Conservation (phyloP, 2,888 invertebrate species). For the Clostera curtula region DNA sequence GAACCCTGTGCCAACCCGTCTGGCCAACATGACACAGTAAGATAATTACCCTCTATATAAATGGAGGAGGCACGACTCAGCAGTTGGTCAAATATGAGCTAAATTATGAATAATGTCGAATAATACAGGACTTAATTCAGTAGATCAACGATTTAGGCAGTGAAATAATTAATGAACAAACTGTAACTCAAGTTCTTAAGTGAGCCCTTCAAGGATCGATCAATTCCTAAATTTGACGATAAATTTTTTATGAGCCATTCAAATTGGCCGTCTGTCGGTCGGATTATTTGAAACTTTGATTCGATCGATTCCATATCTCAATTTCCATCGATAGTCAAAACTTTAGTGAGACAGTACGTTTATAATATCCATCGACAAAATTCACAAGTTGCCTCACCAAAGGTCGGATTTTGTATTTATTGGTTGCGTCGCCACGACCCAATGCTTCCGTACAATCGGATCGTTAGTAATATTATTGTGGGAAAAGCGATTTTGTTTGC, state of each 20-base stretch:
- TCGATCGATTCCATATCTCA: slow-evolving; percentile 40
- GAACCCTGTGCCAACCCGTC: no score
- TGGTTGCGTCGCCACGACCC: slow-evolving; percentile 61
- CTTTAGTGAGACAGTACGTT: slow-evolving; percentile 40
- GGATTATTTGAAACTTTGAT: slow-evolving; percentile 25
- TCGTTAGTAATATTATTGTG: slow-evolving; percentile 73
- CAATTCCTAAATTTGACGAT: slow-evolving; percentile 31
- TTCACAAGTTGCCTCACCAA: slow-evolving; percentile 37
- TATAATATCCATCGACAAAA: slow-evolving; percentile 52
- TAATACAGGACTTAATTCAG: no score
- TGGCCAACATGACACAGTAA: no score
- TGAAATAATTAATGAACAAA: slow-evolving; percentile 37
- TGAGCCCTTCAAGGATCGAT: slow-evolving; percentile 34
- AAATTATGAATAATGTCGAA: no score
- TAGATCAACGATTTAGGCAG: slow-evolving; percentile 19
- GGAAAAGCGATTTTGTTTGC: slow-evolving; percentile 68
- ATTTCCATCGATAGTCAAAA: slow-evolving; percentile 41
- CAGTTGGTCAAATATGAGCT: no score
- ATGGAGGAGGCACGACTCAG: no score
- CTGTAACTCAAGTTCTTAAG: slow-evolving; percentile 30
- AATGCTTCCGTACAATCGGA: slow-evolving; percentile 68
- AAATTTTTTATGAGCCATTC: slow-evolving; percentile 46
- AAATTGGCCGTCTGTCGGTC: slow-evolving; percentile 25
- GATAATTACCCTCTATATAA: no score
- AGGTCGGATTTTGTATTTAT: slow-evolving; percentile 71